A percentile compares a stretch with the other conserved stretches of the same genome.
Conservation (phyloP, 2,888 invertebrate genomes). For the Ligdia adustata region DNA sequence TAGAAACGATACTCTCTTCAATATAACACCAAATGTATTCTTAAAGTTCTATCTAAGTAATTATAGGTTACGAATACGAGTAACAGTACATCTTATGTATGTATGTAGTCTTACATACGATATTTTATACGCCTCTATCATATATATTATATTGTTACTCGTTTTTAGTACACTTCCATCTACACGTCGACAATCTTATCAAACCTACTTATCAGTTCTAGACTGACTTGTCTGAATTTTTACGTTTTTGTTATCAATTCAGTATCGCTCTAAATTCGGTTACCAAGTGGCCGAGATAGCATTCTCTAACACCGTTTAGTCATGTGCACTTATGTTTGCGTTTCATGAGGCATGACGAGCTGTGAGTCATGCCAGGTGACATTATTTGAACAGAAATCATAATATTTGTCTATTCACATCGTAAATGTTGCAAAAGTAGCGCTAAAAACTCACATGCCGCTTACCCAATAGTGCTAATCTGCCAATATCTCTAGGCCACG, state of each 20-base stretch:
- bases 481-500: constrained; percentile 10
- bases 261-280: constrained; percentile 10
- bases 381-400: constrained; percentile 9
- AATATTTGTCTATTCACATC: not conserved
- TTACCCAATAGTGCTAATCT: constrained; percentile 27
- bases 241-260: constrained; percentile 2
- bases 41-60: too few relatives aligned
- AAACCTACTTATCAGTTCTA: constrained; percentile 5
- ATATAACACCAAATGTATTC: too few relatives aligned
- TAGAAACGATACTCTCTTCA: too few relatives aligned
- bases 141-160: too few relatives aligned
- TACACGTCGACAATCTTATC: constrained; percentile 10
- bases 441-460: constrained; percentile 7
- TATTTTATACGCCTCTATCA: too few relatives aligned
- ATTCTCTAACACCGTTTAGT: not conserved
- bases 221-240: not conserved
- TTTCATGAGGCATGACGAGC: constrained; percentile 7
- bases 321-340: not conserved
- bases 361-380: constrained; percentile 12
- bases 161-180: too few relatives aligned
- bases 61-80: too few relatives aligned
- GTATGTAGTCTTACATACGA: too few relatives aligned
- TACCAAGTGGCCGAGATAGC: constrained; percentile 12
- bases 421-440: constrained; percentile 7
- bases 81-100: too few relatives aligned